Evolutionary conservation across 2,888 invertebrate genomes (phyloP), one percentile per base, ranked within the genome.

Genomic region (Polyommatus icarus): DNA sequence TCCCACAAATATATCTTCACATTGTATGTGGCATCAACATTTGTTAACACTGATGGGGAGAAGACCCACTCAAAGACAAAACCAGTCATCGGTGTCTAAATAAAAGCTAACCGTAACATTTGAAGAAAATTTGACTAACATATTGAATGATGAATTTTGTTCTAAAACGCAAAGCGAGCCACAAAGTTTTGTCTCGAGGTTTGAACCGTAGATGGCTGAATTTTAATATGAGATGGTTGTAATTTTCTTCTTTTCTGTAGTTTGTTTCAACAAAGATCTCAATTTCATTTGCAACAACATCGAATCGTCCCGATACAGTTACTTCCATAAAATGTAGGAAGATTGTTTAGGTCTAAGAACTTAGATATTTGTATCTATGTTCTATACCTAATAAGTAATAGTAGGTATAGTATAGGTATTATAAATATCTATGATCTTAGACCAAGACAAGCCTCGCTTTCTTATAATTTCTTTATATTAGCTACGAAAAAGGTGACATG

Each of bases 1-100:
- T 92, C 92, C 90, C 92, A 92, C 92, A 91, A 92, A 90, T 92
- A 90, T 91, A 87, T 92, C 92, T 89, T 87, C 90, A 89, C 91
- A 87, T 91, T 88, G 90, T 88, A 89, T 88, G 87, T 87, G 91
- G 90, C 88, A 88, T 85, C 87, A 88, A 90, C 92, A 93, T 93
- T 91, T 91, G 91, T 92, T 90, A 91, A 89, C 57, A 40, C 73
- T 76, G 50, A 59, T 29, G 67, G 67, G 71, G 46, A 20, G 46
- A 76, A 71, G 40, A 24, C 67, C 20, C 46, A 24, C 40, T 20
- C 46, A 61, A 73, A 46, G 73, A 24, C 46, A 73, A 46, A 24
- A 46, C 46, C 46, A 40, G 73, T 73, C 46, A 10, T 72, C 40
- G 46, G 46, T 72, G 50, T 20, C 2, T 24, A 73, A 73, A 46